Conservation (phyloP, 2,888 invertebrate species). For the Timandra comae region DNA sequence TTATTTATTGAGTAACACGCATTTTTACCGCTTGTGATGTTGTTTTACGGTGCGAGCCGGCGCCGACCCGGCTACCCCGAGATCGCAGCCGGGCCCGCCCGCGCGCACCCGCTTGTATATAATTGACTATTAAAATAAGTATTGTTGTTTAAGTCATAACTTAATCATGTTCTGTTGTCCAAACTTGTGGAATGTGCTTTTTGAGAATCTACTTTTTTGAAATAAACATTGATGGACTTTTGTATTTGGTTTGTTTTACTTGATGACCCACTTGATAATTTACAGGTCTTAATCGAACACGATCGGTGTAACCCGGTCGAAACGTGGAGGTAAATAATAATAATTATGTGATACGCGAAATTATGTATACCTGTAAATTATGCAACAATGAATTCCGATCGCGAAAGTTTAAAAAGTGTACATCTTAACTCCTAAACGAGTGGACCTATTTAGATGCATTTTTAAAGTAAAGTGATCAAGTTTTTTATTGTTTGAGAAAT, state of each 20-base stretch:
- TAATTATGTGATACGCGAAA: too few species aligned
- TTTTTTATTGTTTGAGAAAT: too few species aligned
- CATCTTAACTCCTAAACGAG: too few species aligned
- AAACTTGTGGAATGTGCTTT: slow-evolving; percentile 40
- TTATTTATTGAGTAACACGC: not conserved
- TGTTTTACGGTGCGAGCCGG: not conserved
- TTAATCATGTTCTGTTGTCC: slow-evolving; percentile 40
- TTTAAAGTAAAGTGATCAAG: too few species aligned
- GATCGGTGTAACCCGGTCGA: too few species aligned
- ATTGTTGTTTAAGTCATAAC: slow-evolving; percentile 31
- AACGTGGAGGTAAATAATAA: too few species aligned
- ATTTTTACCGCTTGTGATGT: not conserved
- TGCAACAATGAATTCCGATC: too few species aligned
- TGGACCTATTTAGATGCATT: too few species aligned
- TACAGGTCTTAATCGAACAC: too few species aligned
- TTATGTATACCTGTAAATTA: too few species aligned
- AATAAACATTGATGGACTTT: slow-evolving; percentile 57
- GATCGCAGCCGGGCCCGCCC: not conserved
- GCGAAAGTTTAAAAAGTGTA: too few species aligned
- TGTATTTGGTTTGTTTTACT: slow-evolving; percentile 14
- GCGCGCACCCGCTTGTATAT: not conserved
- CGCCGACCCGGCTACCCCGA: not conserved
- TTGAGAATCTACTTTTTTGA: slow-evolving; percentile 46
- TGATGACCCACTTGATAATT: too few species aligned
- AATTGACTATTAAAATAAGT: slow-evolving; percentile 9